Conservation (phyloP, 2,888 invertebrate species). For the Acleris holmiana region DNA sequence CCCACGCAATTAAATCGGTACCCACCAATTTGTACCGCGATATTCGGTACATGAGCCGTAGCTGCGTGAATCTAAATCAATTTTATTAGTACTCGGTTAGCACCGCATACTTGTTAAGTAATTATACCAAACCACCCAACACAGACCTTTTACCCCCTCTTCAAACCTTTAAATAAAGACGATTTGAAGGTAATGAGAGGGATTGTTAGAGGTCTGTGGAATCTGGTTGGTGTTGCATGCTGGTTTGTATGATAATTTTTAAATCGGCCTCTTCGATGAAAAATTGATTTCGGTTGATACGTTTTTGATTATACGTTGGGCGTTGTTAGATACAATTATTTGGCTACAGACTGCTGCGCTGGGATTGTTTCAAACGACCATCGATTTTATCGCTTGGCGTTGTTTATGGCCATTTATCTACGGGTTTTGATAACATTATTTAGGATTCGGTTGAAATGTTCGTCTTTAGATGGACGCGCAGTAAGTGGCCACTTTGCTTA, state of each 20-base stretch:
- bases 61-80: conserved; percentile 75
- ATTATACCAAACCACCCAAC: conserved; percentile 56
- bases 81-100: conserved; percentile 66
- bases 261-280: conserved; percentile 73
- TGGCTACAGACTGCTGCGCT: conserved; percentile 55
- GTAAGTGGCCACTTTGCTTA: conserved; percentile 1
- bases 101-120: conserved; percentile 68
- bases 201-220: conserved; percentile 44
- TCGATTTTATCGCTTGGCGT: conserved; percentile 47
- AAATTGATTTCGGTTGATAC: conserved; percentile 82
- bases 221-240: conserved; percentile 50
- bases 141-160: conserved; percentile 41
- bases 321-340: conserved; percentile 78
- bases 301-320: conserved; percentile 79
- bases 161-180: conserved; percentile 34
- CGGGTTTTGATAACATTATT: conserved; percentile 28
- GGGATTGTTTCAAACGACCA: conserved; percentile 54
- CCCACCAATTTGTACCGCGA: conserved; percentile 27
- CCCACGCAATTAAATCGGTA: conserved; percentile 21
- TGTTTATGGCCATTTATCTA: conserved; percentile 37
- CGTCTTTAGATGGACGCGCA: conserved; percentile 4
- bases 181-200: conserved; percentile 17
- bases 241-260: conserved; percentile 79
- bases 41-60: conserved; percentile 45
- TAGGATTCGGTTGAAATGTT: conserved; percentile 17